Conservation (phyloP, 2,113 vertebrate genomes). For the Helogale parvula region DNA sequence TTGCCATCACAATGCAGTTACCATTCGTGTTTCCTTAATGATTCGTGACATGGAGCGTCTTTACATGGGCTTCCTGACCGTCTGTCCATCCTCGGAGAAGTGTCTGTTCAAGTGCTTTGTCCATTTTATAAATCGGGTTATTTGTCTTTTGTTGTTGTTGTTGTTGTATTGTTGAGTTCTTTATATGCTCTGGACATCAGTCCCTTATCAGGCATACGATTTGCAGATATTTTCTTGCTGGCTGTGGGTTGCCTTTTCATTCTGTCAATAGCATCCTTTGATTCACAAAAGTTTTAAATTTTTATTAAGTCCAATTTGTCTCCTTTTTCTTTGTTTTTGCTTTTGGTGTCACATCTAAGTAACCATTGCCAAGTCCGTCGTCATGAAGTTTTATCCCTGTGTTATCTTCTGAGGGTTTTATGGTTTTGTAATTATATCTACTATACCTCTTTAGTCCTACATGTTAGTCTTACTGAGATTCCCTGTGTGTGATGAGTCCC, state of each 20-base stretch:
- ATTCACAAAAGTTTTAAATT: background rate
- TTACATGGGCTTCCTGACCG: background rate
- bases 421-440: background rate
- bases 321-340: background rate
- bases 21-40: background rate
- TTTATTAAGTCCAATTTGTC: background rate
- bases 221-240: background rate
- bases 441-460: background rate
- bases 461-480: background rate
- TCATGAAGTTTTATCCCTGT: background rate
- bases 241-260: background rate
- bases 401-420: background rate
- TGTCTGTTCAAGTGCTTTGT: background rate
- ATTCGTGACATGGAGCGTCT: background rate
- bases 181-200: background rate
- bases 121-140: background rate
- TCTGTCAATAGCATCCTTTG: background rate
- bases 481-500: background rate
- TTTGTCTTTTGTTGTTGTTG: background rate
- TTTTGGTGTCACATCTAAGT: background rate
- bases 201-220: background rate
- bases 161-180: background rate
- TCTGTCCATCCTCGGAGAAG: background rate
- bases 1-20: background rate
- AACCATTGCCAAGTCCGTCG: background rate